Evolutionary conservation across 2,888 invertebrate genomes (phyloP), one percentile per base, ranked within the genome.

Genomic region (Lysandra coridon): DNA sequence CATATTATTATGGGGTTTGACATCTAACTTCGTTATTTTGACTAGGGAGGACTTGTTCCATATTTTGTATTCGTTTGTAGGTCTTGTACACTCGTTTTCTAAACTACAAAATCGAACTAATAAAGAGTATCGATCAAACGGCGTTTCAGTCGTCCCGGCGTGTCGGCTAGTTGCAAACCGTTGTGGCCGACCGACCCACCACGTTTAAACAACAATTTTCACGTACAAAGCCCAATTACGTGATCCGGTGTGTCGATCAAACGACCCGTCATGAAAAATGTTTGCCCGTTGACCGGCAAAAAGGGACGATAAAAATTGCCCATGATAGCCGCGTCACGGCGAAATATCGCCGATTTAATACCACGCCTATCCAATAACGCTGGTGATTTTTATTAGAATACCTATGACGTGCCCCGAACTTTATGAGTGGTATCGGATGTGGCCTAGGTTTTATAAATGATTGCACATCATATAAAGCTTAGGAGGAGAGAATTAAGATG

Each of bases 171-270:
- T 79, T 79, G 75, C 79, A 79, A 79, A 79, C 74, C 60, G 57
- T 79, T 80, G 81, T 81, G 81, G 81, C 80, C 79, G 81, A 81
- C 82, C 83, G 80, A 80, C 80, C 78, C 81, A 81, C 82, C 84
- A 81, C 83, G 83, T 82, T 83, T 82, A 82, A 83, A 80, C 82
- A 84, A 85, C 84, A 84, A 84, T 85, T 86, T 85, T 82, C 83
- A 83, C 83, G 81, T 83, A 86, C 86, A 85, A 85, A 86, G 85
- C 82, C 84, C 86, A 86, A 86, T 86, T 86, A 86, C 84, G 82
- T 73, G 81, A 83, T 83, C 83, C 83, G 82, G 83, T 81, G 83
- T 82, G 84, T 84, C 84, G 83, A 84, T 85, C 84, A 83, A 85
- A 84, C 84, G 83, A 80, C 81, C 80, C 53, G 78, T 80, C 80